These are phyloP conservation scores for Drosophila varians DNA, from an alignment of 1,140 invertebrate species.

Conservation along the genomic window DNA sequence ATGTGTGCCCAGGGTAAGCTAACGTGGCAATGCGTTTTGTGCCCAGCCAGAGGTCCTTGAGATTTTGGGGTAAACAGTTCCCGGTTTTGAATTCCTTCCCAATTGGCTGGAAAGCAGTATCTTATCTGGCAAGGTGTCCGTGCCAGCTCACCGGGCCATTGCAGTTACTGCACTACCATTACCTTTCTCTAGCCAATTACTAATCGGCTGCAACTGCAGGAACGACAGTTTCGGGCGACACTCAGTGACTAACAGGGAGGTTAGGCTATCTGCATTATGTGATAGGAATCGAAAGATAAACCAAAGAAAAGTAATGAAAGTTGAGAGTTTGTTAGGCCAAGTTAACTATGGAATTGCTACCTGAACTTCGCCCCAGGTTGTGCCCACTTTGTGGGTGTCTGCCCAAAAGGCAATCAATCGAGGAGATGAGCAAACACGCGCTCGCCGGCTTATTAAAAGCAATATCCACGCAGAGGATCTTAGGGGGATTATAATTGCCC, in stretches of 20 bases:
- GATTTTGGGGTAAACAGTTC: not conserved
- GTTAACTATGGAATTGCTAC: too few species aligned
- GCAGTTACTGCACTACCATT: not conserved
- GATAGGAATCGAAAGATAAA: not conserved
- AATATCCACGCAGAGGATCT: constrained; percentile 53
- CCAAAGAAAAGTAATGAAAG: not conserved
- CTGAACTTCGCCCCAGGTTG: too few species aligned
- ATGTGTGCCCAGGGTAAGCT: constrained; percentile 33
- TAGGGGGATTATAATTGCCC: constrained; percentile 56
- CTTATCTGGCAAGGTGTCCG: not conserved
- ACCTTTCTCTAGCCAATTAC: not conserved
- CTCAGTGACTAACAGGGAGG: not conserved
- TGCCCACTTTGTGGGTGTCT: not conserved
- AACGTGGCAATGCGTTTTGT: not conserved
- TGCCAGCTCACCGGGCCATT: too few species aligned
- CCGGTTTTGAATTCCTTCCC: too few species aligned
- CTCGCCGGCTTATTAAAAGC: constrained; percentile 60
- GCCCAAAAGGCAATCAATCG: constrained; percentile 10
- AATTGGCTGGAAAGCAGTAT: not conserved
- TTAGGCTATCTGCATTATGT: not conserved
- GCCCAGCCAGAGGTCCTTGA: too few species aligned
- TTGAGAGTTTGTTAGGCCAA: constrained; percentile 32
- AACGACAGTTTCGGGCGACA: too few species aligned
- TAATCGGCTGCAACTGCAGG: not conserved
- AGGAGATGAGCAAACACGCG: constrained; percentile 34